Percentiles rank a stretch among this genome's conserved stretches.
These are phyloP conservation scores for Tragelaphus scriptus DNA, from an alignment of 2,113 vertebrate genomes.

Conservation along the genomic window DNA sequence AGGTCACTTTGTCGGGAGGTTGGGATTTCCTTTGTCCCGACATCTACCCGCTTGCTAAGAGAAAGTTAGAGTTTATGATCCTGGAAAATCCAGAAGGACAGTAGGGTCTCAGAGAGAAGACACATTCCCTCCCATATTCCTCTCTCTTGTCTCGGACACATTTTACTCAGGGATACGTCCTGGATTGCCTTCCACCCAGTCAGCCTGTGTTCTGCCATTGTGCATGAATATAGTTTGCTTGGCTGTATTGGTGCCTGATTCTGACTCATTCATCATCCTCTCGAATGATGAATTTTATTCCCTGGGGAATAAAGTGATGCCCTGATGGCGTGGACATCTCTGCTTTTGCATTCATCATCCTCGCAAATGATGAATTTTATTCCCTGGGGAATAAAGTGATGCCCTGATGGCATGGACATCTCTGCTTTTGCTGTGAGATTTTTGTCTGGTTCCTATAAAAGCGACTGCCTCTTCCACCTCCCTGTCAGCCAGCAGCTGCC, in stretches of 20 bases:
- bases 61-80: conserved; percentile 19
- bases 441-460: background rate
- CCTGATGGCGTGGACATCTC: conserved; percentile 34
- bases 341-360: conserved; percentile 21
- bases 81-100: background rate
- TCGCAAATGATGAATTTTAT: background rate
- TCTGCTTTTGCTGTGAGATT: conserved; percentile 37
- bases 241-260: background rate
- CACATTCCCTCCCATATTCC: background rate
- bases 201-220: background rate
- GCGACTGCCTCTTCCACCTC: background rate
- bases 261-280: conserved; percentile 12
- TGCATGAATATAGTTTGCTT: conserved; percentile 14
- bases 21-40: background rate
- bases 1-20: conserved; percentile 2
- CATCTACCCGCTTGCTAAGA: background rate
- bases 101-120: background rate
- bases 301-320: conserved; percentile 24
- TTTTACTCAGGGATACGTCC: background rate
- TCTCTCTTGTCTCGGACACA: background rate
- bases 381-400: conserved; percentile 14
- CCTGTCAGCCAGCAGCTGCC: background rate
- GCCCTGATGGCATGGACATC: conserved; percentile 33
- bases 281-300: background rate
- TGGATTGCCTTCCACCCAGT: background rate